Conservation (phyloP, 2,113 vertebrate genomes). For the Dicrurus megarhynchus region DNA sequence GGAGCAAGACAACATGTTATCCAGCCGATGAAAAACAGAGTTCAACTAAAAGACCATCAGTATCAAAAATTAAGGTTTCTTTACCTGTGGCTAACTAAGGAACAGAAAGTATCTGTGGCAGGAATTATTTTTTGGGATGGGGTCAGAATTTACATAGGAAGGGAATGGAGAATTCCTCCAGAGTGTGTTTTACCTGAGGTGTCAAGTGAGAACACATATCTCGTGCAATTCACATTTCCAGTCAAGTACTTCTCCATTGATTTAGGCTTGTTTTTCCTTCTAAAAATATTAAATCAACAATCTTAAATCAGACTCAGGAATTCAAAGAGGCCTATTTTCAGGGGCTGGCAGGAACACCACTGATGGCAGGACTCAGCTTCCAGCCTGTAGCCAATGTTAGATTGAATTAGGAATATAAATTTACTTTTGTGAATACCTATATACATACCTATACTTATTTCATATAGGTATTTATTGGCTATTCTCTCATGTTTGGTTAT, state of each 20-base stretch:
- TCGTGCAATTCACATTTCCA: constrained; percentile 8
- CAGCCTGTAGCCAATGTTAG: not conserved
- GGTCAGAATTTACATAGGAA: not conserved
- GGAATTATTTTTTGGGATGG: accelerated
- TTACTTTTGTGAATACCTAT: not conserved
- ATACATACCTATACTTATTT: not conserved
- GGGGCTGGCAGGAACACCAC: not conserved
- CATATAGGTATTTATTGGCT: not conserved
- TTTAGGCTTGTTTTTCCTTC: constrained; percentile 29
- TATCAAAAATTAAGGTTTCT: not conserved
- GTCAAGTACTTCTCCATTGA: not conserved
- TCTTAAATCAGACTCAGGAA: constrained; percentile 38
- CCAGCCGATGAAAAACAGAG: not conserved
- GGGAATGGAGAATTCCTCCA: not conserved
- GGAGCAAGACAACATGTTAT: not conserved
- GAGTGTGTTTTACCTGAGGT: not conserved
- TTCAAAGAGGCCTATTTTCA: constrained; percentile 37
- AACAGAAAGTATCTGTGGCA: not conserved
- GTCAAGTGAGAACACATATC: not conserved
- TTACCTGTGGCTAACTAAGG: not conserved
- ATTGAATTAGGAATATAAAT: not conserved
- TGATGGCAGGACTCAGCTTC: not conserved
- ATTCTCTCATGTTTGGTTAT: not conserved
- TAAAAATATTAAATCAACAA: constrained; percentile 55
- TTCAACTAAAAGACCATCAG: not conserved